Percentiles rank a stretch among this genome's conserved stretches.
Evolutionary conservation across 2,797 vertebrate genomes (phyloP).

Genomic region (Fistularia commersonii): DNA sequence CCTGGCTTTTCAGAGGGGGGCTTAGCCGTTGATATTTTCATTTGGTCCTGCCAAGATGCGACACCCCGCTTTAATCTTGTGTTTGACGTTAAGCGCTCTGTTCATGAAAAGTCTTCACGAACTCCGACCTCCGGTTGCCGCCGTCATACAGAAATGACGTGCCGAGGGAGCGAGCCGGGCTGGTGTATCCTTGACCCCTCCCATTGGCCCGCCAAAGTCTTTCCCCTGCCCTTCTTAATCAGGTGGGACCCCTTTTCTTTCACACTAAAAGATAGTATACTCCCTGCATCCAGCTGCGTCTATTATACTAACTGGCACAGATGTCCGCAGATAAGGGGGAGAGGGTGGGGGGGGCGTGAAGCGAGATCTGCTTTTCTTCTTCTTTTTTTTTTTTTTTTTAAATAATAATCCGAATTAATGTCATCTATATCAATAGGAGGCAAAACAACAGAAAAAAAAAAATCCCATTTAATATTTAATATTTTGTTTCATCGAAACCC

Average conservation of each 20-base stretch:
- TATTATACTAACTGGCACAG: slow-evolving; percentile 48
- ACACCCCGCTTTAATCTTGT: slow-evolving; percentile 87
- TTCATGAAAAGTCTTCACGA: slow-evolving; percentile 88
- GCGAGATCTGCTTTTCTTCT: too few species aligned
- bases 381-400: too few species aligned
- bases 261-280: slow-evolving; percentile 52
- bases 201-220: slow-evolving; percentile 74
- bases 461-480: not conserved
- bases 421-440: not conserved
- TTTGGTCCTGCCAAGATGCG: slow-evolving; percentile 83
- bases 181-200: slow-evolving; percentile 78
- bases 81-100: slow-evolving; percentile 85
- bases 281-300: slow-evolving; percentile 56
- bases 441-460: not conserved
- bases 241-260: slow-evolving; percentile 72
- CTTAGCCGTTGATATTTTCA: slow-evolving; percentile 91
- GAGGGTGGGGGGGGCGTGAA: too few species aligned
- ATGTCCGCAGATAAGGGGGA: slow-evolving; percentile 41
- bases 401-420: too few species aligned
- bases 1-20: slow-evolving; percentile 77
- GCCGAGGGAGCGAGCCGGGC: slow-evolving; percentile 62
- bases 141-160: slow-evolving; percentile 79
- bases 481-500: too few species aligned
- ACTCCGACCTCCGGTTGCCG: slow-evolving; percentile 82
- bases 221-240: slow-evolving; percentile 76